These are phyloP conservation scores for Chelonoidis abingdonii DNA, from an alignment of 2,113 vertebrate genomes.

Conservation along the genomic window DNA sequence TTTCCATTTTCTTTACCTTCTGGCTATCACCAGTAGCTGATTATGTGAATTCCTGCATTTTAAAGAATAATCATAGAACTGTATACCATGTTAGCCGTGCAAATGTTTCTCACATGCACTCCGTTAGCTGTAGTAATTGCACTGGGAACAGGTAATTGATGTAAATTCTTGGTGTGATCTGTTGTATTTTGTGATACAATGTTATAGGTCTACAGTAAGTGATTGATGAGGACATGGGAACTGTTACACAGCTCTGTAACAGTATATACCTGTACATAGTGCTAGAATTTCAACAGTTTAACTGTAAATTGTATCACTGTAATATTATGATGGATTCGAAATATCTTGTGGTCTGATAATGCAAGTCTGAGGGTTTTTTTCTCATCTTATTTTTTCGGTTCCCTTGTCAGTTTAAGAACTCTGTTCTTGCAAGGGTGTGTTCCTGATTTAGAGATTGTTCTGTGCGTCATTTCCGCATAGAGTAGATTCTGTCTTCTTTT, in stretches of 20 bases:
- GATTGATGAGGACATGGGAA: not conserved
- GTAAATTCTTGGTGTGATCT: not conserved
- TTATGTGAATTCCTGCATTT: not conserved
- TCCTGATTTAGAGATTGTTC: not conserved
- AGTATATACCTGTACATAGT: not conserved
- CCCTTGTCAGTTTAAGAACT: slow-evolving; percentile 17
- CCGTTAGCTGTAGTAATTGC: not conserved
- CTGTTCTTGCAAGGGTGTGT: slow-evolving; percentile 33
- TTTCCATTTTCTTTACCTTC: not conserved
- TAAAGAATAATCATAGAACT: not conserved
- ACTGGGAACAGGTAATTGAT: not conserved
- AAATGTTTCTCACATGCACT: not conserved
- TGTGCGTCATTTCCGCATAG: slow-evolving; percentile 44
- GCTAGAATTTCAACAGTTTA: not conserved
- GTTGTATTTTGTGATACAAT: not conserved
- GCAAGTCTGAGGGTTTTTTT: slow-evolving; percentile 1
- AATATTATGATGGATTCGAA: not conserved
- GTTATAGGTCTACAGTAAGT: fast-evolving
- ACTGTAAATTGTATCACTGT: not conserved
- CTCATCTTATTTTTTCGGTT: not conserved
- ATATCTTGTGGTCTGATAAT: not conserved
- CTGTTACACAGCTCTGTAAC: not conserved
- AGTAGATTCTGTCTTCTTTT: slow-evolving; percentile 33
- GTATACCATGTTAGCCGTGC: not conserved
- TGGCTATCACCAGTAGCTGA: not conserved